Evolutionary conservation across 2,113 vertebrate genomes (phyloP), one percentile per base, ranked within the genome.

Genomic region (Platichthys flesus): DNA sequence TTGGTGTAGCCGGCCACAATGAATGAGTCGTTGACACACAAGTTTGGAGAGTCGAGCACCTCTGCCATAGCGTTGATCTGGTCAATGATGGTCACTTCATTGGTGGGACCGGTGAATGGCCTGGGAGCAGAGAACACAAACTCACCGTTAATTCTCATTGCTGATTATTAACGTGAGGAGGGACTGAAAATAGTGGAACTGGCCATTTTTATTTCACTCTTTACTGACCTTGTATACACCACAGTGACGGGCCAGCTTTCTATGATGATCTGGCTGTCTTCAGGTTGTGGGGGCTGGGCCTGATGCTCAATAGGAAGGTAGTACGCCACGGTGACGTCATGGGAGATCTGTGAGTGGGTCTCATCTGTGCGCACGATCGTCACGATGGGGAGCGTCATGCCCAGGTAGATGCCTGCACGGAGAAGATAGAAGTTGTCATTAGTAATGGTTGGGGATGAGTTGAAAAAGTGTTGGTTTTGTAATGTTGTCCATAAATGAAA

Each of bases 1-100:
- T 96, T 97, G n/a, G 95, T 97, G 85, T 97, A 97, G 60, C 95
- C 95, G 0, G 97, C 96, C 21, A 97, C 92, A 16, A 97, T 95
- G 91, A 96, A 97, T 0, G 95, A 95, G 76, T 96, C 90, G 20
- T 78, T 94, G 76, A 94, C 45, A 4, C 86, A 95, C 18, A 91
- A 1, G 18, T 77, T 92, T 0, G 94, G 94, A 4, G 87, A 88
- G 68, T 95, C 95, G n/a, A 97, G 92, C 10, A 94, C 55, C 73
- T 95, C 96, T 0, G 92, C 94, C 93, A 97, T 58, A 60, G 86
- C 23, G 56, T 55, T 92, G 42, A 96, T 94, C 90, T 97, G 94
- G 28, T 86, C 82, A 28, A 96, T 89, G 73, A 97, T 95, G 0
- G 93, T 94, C 21, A 93, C 89, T 67, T 97, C 97, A 0, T 97